Conservation (phyloP, 2,113 vertebrate species). For the Nesogale talazaci region DNA sequence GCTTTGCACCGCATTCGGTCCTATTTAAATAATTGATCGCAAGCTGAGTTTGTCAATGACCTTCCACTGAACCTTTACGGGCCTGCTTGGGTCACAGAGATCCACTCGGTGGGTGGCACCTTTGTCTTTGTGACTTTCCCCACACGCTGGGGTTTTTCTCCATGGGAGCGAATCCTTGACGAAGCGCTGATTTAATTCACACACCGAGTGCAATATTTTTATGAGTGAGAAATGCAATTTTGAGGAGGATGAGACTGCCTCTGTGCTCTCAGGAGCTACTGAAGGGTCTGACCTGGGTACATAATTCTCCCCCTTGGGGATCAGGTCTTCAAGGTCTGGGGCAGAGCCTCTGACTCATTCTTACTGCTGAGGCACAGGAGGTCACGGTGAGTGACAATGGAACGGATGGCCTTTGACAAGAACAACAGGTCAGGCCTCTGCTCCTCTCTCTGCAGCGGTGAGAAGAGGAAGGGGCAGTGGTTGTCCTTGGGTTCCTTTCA, state of each 20-base stretch:
- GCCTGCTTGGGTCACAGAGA: background rate
- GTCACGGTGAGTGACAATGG: background rate
- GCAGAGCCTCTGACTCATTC: background rate
- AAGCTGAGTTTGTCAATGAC: constrained; percentile 65
- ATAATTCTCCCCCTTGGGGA: rapidly evolving
- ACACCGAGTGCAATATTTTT: background rate
- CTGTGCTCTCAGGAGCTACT: background rate
- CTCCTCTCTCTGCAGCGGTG: background rate
- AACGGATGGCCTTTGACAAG: background rate
- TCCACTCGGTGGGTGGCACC: constrained; percentile 10
- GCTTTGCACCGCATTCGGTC: background rate
- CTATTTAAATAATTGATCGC: constrained; percentile 76
- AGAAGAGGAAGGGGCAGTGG: background rate
- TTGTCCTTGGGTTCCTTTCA: background rate
- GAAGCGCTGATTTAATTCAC: background rate
- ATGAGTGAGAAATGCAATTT: background rate
- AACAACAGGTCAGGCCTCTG: background rate
- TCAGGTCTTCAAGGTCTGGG: background rate
- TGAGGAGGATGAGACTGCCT: background rate
- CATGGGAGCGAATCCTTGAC: background rate
- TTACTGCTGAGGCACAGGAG: background rate
- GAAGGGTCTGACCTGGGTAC: rapidly evolving
- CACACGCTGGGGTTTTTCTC: background rate
- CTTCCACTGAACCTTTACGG: constrained; percentile 68
- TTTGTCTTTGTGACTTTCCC: constrained; percentile 17